A percentile compares a stretch with the other conserved stretches of the same genome.
These are phyloP conservation scores for Andrena fulva DNA, from an alignment of 2,888 invertebrate species.

Conservation along the genomic window DNA sequence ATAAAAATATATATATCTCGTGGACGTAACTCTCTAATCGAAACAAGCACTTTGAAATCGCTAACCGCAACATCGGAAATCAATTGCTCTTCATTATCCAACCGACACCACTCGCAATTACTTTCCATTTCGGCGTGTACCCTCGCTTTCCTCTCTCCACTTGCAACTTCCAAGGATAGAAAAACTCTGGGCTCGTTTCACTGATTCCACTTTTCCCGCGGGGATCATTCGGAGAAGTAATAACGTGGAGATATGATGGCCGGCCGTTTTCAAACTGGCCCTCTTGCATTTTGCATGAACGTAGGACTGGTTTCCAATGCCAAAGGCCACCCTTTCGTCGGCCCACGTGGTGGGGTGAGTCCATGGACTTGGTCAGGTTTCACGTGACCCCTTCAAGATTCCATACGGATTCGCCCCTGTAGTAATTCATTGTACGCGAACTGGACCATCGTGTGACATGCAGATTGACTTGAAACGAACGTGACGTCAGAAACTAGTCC, in stretches of 20 bases:
- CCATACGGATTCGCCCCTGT: constrained; percentile 53
- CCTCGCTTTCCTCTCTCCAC: neutral
- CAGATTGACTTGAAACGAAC: neutral
- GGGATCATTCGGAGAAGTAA: constrained; percentile 56
- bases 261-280: constrained; percentile 79
- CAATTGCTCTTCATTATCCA: constrained; percentile 25
- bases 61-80: constrained; percentile 38
- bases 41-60: constrained; percentile 23
- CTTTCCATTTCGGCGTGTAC: neutral
- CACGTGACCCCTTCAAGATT: constrained; percentile 70
- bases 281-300: constrained; percentile 80
- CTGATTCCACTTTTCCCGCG: constrained; percentile 34
- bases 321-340: constrained; percentile 77
- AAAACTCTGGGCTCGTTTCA: constrained; percentile 26
- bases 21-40: neutral
- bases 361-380: constrained; percentile 72
- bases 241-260: constrained; percentile 76
- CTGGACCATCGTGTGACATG: constrained; percentile 42
- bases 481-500: neutral
- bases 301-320: constrained; percentile 72
- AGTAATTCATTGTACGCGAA: constrained; percentile 42
- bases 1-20: neutral
- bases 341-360: constrained; percentile 76
- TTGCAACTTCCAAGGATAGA: constrained; percentile 4
- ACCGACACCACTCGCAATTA: constrained; percentile 21